Evolutionary conservation across 2,797 vertebrate species (phyloP).

Genomic region (Astyanax mexicanus): DNA sequence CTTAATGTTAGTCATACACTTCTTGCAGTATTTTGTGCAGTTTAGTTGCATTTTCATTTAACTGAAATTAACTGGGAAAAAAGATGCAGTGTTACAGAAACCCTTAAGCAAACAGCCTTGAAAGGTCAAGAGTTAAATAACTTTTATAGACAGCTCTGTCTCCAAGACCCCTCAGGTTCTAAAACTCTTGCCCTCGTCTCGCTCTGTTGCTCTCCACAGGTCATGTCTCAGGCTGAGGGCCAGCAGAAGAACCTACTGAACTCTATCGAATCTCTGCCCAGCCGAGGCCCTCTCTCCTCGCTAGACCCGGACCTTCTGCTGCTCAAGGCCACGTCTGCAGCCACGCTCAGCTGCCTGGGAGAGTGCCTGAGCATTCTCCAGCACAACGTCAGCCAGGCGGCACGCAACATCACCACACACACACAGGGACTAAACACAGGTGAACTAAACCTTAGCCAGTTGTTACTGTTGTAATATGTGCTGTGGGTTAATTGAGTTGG

Average conservation of each 20-base stretch:
- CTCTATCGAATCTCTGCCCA: constrained; percentile 87
- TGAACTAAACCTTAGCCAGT: not conserved
- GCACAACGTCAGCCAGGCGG: constrained; percentile 84
- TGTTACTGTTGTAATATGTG: not conserved
- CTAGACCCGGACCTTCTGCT: constrained; percentile 91
- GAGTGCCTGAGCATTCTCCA: constrained; percentile 90
- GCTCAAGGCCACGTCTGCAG: constrained; percentile 91
- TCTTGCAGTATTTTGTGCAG: no score
- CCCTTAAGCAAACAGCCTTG: no score
- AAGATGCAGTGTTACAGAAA: no score
- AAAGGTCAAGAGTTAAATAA: no score
- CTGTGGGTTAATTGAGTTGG: no score
- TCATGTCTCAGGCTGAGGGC: constrained; percentile 86
- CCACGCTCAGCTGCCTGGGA: constrained; percentile 91
- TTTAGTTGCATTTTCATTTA: no score
- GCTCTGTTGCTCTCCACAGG: constrained; percentile 65
- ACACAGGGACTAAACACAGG: constrained; percentile 67
- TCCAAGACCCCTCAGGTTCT: not conserved
- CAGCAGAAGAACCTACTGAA: constrained; percentile 88
- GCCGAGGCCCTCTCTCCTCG: constrained; percentile 85
- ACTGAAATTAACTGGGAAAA: no score
- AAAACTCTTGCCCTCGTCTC: constrained; percentile 2
- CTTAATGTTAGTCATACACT: no score
- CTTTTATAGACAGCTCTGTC: not conserved
- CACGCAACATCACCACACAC: constrained; percentile 68